These are phyloP conservation scores for Sebastes variabilis DNA, from an alignment of 2,797 vertebrate genomes.

Conservation along the genomic window DNA sequence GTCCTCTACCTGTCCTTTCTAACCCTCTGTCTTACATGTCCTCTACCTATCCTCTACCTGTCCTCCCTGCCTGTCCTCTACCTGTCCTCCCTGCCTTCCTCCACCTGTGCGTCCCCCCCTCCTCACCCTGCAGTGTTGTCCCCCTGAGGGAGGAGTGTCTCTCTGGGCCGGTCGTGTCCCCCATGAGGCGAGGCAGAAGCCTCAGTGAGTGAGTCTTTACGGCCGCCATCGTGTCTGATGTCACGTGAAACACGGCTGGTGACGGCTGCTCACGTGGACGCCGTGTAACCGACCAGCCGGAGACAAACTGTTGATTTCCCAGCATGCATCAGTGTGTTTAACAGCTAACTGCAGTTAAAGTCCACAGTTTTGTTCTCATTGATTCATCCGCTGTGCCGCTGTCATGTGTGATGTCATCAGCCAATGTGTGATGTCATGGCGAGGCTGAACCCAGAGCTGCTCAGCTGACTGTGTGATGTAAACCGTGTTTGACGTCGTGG, in stretches of 20 bases:
- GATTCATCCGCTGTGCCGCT: not conserved
- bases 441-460: not conserved
- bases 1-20: not conserved
- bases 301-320: not conserved
- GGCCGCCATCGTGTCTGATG: not conserved
- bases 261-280: not conserved
- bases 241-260: no score
- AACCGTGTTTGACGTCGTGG: not conserved
- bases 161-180: slow-evolving; percentile 61
- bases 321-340: not conserved
- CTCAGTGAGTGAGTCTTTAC: slow-evolving; percentile 80
- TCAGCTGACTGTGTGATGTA: not conserved
- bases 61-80: no score
- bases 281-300: not conserved
- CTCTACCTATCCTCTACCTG: no score
- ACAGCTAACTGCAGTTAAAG: not conserved
- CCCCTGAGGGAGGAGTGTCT: slow-evolving; percentile 66
- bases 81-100: not conserved
- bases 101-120: not conserved
- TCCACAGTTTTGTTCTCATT: not conserved
- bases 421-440: not conserved
- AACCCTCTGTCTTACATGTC: no score
- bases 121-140: slow-evolving; percentile 41
- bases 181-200: slow-evolving; percentile 77
- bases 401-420: not conserved